Conservation (phyloP, 2,797 vertebrate species). For the Capromys pilorides region DNA sequence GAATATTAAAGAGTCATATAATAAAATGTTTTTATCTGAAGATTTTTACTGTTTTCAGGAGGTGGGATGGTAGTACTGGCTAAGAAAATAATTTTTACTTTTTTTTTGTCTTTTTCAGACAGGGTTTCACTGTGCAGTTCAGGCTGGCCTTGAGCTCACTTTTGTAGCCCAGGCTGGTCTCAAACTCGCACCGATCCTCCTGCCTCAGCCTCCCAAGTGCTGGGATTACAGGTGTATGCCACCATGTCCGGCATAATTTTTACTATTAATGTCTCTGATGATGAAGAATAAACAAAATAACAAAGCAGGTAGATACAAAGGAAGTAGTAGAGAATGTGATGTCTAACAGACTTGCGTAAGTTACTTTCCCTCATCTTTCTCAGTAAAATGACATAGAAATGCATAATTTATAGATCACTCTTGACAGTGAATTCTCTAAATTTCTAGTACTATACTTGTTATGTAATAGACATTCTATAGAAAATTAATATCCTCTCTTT, state of each 20-base stretch:
- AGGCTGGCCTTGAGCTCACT: too few relatives aligned
- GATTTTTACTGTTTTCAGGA: neutral
- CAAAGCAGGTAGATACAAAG: neutral
- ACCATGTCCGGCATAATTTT: too few relatives aligned
- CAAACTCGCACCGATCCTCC: too few relatives aligned
- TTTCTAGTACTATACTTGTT: neutral
- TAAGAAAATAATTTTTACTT: neutral
- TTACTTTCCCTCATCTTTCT: neutral
- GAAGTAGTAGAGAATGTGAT: neutral
- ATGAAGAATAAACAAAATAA: slow-evolving; percentile 22
- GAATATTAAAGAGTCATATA: slow-evolving; percentile 36
- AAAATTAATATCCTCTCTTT: neutral
- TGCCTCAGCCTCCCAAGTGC: too few relatives aligned
- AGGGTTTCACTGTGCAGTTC: too few relatives aligned
- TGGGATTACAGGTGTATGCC: too few relatives aligned
- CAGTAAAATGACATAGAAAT: neutral
- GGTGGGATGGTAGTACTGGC: neutral
- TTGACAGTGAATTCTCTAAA: neutral
- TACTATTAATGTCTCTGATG: neutral
- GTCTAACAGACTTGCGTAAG: neutral
- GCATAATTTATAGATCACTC: neutral
- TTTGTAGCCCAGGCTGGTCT: too few relatives aligned
- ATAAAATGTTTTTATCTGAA: slow-evolving; percentile 28
- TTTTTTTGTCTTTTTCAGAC: too few relatives aligned
- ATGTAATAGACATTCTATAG: neutral